phyloP scores from a whole-genome alignment of 2,888 invertebrate species.

The Abrostola triplasia region DNA sequence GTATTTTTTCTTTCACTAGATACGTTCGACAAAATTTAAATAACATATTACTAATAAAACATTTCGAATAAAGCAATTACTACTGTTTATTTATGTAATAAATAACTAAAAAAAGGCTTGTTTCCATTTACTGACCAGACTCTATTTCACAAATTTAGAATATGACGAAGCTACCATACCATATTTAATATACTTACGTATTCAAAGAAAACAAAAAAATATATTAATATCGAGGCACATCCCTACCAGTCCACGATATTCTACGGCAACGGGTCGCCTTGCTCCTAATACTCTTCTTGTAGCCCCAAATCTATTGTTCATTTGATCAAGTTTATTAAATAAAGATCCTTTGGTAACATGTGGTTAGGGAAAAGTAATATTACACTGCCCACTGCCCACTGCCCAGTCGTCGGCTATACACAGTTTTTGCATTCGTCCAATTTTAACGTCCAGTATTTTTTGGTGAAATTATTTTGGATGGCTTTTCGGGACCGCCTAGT shows the following conservation, averaged over 20 bases:
- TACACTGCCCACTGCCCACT: constrained; percentile 32
- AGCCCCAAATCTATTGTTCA: constrained; percentile 77
- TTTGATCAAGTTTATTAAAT: constrained; percentile 76
- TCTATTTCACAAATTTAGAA: too few relatives aligned
- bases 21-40: too few relatives aligned
- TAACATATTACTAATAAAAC: too few relatives aligned
- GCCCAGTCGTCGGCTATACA: constrained; percentile 14
- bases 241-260: constrained; percentile 57
- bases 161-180: too few relatives aligned
- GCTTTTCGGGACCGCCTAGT: constrained; percentile 8
- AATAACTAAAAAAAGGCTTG: too few relatives aligned
- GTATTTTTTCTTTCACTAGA: too few relatives aligned
- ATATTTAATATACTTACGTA: too few relatives aligned
- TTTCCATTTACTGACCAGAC: too few relatives aligned
- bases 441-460: constrained; percentile 45
- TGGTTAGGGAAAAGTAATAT: constrained; percentile 59
- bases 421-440: constrained; percentile 49
- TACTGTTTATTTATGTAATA: too few relatives aligned
- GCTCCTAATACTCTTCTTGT: constrained; percentile 67
- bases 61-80: too few relatives aligned
- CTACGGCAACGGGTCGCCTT: constrained; percentile 39
- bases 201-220: constrained; percentile 1
- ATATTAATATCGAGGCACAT: constrained; percentile 21
- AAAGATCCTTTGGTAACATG: constrained; percentile 68
- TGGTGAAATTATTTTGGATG: constrained; percentile 18